Evolutionary conservation across 2,113 vertebrate genomes (phyloP).

Genomic region (Suncus etruscus): DNA sequence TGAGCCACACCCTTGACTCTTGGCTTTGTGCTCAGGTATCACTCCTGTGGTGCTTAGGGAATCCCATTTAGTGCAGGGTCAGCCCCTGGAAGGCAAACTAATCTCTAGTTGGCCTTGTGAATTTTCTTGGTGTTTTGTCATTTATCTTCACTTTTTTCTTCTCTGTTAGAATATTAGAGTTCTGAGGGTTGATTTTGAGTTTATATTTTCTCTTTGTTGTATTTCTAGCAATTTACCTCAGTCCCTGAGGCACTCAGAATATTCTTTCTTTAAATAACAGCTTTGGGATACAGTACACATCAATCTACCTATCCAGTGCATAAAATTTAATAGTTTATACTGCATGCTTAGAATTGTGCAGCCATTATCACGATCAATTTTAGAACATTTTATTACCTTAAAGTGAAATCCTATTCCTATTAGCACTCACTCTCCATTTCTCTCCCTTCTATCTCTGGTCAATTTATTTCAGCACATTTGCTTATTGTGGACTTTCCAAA

Average conservation of each 20-base stretch:
- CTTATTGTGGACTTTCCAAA: not conserved
- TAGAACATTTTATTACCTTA: slow-evolving; percentile 4
- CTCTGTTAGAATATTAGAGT: not conserved
- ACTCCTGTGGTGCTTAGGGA: too few species aligned
- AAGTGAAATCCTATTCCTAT: not conserved
- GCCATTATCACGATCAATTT: not conserved
- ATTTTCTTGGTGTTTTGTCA: slow-evolving; percentile 25
- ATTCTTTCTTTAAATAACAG: not conserved
- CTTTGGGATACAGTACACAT: slow-evolving; percentile 16
- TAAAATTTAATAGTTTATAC: not conserved
- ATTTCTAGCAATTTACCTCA: slow-evolving; percentile 16
- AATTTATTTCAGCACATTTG: not conserved
- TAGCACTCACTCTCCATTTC: not conserved
- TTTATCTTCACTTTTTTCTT: not conserved
- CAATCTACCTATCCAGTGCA: not conserved
- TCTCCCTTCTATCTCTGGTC: not conserved
- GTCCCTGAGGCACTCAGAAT: not conserved
- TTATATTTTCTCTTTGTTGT: not conserved
- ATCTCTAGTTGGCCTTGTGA: too few species aligned
- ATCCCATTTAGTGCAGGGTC: too few species aligned
- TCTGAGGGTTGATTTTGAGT: not conserved
- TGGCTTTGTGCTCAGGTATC: too few species aligned
- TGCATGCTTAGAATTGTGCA: not conserved
- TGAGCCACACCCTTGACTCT: too few species aligned
- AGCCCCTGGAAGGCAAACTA: too few species aligned